Base-by-base conservation (phyloP, 1,140 invertebrate genomes). In the Ooceraea biroi region DNA sequence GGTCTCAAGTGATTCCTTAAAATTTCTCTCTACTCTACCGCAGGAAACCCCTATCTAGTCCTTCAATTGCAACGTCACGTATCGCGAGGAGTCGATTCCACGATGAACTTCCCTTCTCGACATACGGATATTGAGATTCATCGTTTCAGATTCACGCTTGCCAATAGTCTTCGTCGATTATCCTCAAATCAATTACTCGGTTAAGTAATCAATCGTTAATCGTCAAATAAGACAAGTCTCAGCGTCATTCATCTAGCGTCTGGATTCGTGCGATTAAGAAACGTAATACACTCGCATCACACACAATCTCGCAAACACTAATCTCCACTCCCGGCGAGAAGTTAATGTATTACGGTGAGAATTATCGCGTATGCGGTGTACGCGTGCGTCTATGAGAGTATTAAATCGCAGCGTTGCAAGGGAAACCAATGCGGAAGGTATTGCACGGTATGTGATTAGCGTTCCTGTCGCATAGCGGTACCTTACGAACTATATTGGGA, bases 401-500 rank as follows among this genome's bases (percentile, higher is more conserved):
- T 86, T 86, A 88, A 89, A 76, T 4, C 46, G 25, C 46, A 55
- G 50, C 52, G 63, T 86, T 86, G 36, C 58, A 76, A 57, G 50
- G 41, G 73, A 82, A 22, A 88, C 78, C 85, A 80, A 88, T 86
- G 82, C 88, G 57, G 87, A 89, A 87, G 50, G 82, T 82, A 68
- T 87, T 71, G 83, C 66, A 85, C 77, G 63, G 82, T 83, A 89
- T 57, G 80, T 88, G 86, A 90, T 90, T 91, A 84, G 85, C 88
- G 82, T 91, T 88, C 30, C 76, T 86, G 60, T 88, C 77, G 65
- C 87, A 85, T 66, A 78, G 82, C 60, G 90, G 77, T 94, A 95
- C 95, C 93, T 95, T 95, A 83, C 94, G 94, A 68, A 95, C 90
- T 76, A 96, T 93, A 80, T 87, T 93, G 36, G 95, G 95, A 90